A percentile compares a stretch with the other conserved stretches of the same genome.
These are phyloP conservation scores for Rattus rattus DNA, from an alignment of 2,113 vertebrate species.

Conservation along the genomic window DNA sequence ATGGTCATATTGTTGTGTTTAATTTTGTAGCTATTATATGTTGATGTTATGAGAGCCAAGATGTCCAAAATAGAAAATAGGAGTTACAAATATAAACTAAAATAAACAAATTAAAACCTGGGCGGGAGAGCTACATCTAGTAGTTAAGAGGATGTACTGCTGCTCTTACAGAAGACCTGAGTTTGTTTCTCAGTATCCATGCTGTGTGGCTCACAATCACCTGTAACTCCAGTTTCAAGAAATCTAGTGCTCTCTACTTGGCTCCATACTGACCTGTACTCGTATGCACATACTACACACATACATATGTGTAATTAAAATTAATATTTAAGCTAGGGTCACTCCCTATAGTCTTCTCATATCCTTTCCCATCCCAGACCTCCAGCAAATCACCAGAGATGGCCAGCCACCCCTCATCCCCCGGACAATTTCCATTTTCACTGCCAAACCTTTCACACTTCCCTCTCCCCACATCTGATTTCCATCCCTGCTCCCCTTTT, in stretches of 20 bases:
- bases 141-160: neutral
- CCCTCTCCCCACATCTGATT: too few relatives aligned
- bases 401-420: too few relatives aligned
- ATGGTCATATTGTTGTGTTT: neutral
- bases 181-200: neutral
- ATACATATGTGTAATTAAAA: neutral
- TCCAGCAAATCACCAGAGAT: too few relatives aligned
- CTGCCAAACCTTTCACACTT: too few relatives aligned
- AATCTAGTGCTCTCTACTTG: neutral
- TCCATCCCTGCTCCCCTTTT: too few relatives aligned
- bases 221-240: neutral
- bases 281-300: neutral
- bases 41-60: neutral
- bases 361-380: too few relatives aligned
- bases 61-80: slow-evolving; percentile 42
- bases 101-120: slow-evolving; percentile 7
- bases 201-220: neutral
- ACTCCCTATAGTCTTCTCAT: too few relatives aligned
- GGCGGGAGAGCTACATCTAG: neutral
- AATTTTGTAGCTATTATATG: neutral
- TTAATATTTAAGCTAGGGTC: neutral
- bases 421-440: too few relatives aligned
- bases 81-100: slow-evolving; percentile 27
- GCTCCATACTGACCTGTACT: neutral
- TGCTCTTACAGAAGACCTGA: neutral